phyloP scores from a whole-genome alignment of 2,888 invertebrate species.

The Cistogaster globosa region DNA sequence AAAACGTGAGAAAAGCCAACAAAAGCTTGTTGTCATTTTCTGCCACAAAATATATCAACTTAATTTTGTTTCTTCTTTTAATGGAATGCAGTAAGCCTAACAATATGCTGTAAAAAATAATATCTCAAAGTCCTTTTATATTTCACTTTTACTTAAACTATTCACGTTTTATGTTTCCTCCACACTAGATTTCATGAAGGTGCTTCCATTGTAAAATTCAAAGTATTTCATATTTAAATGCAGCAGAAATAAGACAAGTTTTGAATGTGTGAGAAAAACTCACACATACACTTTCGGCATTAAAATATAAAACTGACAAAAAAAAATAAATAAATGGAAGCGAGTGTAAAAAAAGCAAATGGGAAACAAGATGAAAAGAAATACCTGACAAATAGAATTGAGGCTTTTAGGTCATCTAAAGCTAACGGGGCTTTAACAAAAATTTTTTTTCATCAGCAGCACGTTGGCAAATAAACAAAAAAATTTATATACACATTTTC shows the following conservation, averaged over 20 bases:
- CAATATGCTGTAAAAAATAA: conserved; percentile 46
- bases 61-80: background rate
- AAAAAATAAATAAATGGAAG: conserved; percentile 29
- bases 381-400: conserved; percentile 70
- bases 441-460: background rate
- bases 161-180: conserved; percentile 10
- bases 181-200: background rate
- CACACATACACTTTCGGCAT: background rate
- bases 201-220: conserved; percentile 5
- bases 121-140: conserved; percentile 9
- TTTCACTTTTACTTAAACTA: conserved; percentile 37
- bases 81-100: conserved; percentile 38
- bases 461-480: background rate
- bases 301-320: background rate
- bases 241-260: conserved; percentile 55
- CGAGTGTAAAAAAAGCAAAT: conserved; percentile 56
- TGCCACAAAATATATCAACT: conserved; percentile 10
- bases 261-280: conserved; percentile 21
- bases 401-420: conserved; percentile 70
- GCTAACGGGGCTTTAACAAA: conserved; percentile 50
- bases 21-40: conserved; percentile 33
- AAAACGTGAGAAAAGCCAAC: conserved; percentile 66
- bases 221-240: conserved; percentile 46
- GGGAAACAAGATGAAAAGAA: conserved; percentile 60
- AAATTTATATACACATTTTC: background rate